Evolutionary conservation across 2,113 vertebrate genomes (phyloP).

Genomic region (Lophochroa leadbeateri): DNA sequence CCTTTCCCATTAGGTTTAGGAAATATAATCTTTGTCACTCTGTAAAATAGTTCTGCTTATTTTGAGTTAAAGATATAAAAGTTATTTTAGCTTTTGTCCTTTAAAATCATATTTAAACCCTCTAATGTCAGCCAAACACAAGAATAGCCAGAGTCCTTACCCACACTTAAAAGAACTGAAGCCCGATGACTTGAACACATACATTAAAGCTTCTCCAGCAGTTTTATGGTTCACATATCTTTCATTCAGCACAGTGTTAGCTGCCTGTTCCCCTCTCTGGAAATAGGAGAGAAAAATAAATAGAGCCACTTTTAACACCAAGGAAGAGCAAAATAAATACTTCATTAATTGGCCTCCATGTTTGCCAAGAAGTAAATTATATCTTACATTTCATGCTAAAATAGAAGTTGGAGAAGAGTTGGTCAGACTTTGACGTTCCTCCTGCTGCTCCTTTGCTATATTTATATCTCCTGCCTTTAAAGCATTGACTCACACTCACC

Average conservation of each 20-base stretch:
- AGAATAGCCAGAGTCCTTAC: background rate
- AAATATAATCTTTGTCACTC: background rate
- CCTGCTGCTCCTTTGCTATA: background rate
- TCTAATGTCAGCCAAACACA: background rate
- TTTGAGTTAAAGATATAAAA: background rate
- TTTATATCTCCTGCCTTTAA: background rate
- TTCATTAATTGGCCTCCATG: background rate
- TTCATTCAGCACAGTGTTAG: background rate
- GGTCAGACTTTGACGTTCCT: background rate
- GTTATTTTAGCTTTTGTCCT: background rate
- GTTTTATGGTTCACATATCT: conserved; percentile 38
- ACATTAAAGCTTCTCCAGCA: background rate
- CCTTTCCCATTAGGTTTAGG: background rate
- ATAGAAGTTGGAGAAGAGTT: background rate
- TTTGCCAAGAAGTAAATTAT: conserved; percentile 30
- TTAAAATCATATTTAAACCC: background rate
- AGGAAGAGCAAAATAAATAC: conserved; percentile 1
- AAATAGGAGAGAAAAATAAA: background rate
- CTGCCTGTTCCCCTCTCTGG: background rate
- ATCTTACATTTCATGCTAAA: conserved; percentile 21
- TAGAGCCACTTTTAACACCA: background rate
- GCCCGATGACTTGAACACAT: background rate
- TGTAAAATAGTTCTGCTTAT: background rate
- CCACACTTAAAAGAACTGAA: background rate
- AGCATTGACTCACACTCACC: background rate